A percentile compares a stretch with the other conserved stretches of the same genome.
phyloP scores from a whole-genome alignment of 2,113 vertebrate genomes.

The Charadrius vociferus region DNA sequence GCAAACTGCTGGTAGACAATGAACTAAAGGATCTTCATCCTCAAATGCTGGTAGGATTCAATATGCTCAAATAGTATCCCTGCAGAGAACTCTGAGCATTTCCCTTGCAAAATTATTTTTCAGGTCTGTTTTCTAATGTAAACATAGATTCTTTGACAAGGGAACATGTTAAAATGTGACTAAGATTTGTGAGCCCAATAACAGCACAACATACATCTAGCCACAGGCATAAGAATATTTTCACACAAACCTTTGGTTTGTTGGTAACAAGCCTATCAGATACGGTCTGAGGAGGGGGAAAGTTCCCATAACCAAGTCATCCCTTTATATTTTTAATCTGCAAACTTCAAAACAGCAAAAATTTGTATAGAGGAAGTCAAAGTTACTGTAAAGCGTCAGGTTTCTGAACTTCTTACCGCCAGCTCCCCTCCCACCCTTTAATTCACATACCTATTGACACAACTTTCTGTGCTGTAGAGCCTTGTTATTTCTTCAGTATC shows the following conservation, averaged over 20 bases:
- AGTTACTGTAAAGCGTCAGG: conserved; percentile 41
- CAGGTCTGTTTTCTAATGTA: background rate
- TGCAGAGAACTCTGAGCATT: background rate
- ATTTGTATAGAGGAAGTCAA: conserved; percentile 32
- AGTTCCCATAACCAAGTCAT: background rate
- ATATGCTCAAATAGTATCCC: background rate
- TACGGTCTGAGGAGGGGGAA: background rate
- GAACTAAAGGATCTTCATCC: background rate
- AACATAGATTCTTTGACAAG: background rate
- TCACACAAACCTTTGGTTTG: background rate
- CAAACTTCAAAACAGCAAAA: conserved; percentile 34
- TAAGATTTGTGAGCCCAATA: background rate
- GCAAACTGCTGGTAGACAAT: background rate
- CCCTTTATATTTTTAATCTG: background rate
- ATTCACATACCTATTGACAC: conserved; percentile 31
- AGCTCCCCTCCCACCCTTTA: conserved; percentile 28
- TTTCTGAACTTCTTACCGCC: conserved; percentile 18
- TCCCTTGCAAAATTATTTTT: background rate
- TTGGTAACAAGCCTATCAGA: background rate
- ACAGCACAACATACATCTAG: background rate
- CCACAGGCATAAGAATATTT: background rate
- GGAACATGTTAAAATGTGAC: background rate
- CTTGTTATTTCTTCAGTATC: conserved; percentile 7
- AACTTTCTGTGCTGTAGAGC: background rate
- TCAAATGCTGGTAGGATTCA: background rate